Conservation (phyloP, 2,888 invertebrate genomes). For the Drosophila robusta region DNA sequence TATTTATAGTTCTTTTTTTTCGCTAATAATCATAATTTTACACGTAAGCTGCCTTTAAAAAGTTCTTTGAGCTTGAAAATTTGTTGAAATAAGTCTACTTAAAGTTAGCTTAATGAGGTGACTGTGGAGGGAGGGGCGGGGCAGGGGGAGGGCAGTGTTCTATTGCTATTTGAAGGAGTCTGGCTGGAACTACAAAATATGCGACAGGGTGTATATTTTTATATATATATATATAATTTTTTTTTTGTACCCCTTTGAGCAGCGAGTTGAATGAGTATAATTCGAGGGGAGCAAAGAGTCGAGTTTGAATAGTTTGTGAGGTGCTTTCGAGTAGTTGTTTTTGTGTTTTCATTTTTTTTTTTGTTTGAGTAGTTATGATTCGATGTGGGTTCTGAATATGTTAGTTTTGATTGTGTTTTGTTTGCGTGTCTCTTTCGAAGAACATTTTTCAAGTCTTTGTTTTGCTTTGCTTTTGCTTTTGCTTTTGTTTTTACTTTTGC, state of each 20-base stretch:
- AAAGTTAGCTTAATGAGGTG: slow-evolving; percentile 55
- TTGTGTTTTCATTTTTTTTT: neutral
- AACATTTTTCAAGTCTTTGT: slow-evolving; percentile 64
- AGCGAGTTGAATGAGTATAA: slow-evolving; percentile 32
- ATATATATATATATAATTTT: neutral
- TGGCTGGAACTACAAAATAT: neutral
- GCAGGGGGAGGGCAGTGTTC: slow-evolving; percentile 45
- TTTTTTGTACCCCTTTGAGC: slow-evolving; percentile 23
- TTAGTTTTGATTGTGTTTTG: slow-evolving; percentile 48
- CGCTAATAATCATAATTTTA: slow-evolving; percentile 43
- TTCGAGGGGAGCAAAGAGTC: slow-evolving; percentile 3
- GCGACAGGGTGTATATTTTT: neutral
- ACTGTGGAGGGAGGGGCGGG: slow-evolving; percentile 1
- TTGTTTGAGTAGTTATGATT: slow-evolving; percentile 3
- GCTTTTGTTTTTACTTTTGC: slow-evolving; percentile 5
- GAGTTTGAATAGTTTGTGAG: slow-evolving; percentile 12
- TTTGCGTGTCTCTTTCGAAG: slow-evolving; percentile 49
- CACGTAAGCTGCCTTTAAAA: slow-evolving; percentile 58
- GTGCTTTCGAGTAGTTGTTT: slow-evolving; percentile 8
- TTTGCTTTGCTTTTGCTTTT: slow-evolving; percentile 28
- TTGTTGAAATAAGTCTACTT: slow-evolving; percentile 69
- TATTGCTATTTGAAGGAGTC: slow-evolving; percentile 25
- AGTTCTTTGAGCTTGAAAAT: slow-evolving; percentile 53
- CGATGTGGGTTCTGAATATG: slow-evolving; percentile 40
- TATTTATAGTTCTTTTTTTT: slow-evolving; percentile 42